These are phyloP conservation scores for Acromyrmex charruanus DNA, from an alignment of 1,140 invertebrate genomes.

Conservation along the genomic window DNA sequence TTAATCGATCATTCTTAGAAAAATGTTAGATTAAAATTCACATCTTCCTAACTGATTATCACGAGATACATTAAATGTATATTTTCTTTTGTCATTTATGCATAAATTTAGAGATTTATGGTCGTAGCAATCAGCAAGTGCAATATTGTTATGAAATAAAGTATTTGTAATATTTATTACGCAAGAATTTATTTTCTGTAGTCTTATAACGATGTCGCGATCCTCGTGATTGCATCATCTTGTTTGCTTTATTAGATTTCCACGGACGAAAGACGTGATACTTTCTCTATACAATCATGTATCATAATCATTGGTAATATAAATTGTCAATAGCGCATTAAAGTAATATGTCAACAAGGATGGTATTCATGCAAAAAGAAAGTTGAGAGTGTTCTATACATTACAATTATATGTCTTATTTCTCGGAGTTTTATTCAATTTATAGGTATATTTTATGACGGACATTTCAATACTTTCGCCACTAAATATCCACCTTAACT, in stretches of 20 bases:
- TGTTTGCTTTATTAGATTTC: constrained; percentile 49
- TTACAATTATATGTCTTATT: constrained; percentile 28
- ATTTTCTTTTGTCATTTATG: not conserved
- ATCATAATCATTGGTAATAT: constrained; percentile 21
- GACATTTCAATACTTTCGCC: not conserved
- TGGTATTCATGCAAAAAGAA: not conserved
- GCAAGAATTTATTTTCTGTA: constrained; percentile 24
- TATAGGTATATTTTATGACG: not conserved
- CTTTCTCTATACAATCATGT: constrained; percentile 36
- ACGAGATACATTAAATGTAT: not conserved
- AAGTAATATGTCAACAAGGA: constrained; percentile 1
- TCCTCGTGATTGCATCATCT: constrained; percentile 16
- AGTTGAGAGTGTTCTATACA: not conserved
- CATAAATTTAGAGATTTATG: constrained; percentile 23
- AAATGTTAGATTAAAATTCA: constrained; percentile 6
- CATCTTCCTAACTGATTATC: not conserved
- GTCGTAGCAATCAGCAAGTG: not conserved
- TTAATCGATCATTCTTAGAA: not conserved
- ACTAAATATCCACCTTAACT: not conserved
- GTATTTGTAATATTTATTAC: constrained; percentile 25
- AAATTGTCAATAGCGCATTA: constrained; percentile 14
- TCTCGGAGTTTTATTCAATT: constrained; percentile 10
- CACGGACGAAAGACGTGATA: constrained; percentile 18
- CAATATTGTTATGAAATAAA: not conserved
- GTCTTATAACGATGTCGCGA: constrained; percentile 17